Evolutionary conservation across 2,113 vertebrate species (phyloP).

Genomic region (Pteruthius melanotis): DNA sequence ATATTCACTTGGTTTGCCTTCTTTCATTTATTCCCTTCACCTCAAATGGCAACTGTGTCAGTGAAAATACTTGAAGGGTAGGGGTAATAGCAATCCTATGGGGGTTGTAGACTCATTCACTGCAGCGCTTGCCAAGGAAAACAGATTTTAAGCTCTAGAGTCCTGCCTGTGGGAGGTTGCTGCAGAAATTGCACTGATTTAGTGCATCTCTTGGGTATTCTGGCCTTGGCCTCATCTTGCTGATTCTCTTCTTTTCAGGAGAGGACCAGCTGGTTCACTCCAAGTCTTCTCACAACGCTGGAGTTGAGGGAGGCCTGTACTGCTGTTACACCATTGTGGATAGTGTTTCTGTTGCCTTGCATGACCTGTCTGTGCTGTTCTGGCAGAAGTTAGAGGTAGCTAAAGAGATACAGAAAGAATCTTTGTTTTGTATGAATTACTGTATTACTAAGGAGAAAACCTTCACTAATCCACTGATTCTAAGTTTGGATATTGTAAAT

Average conservation of each 20-base stretch:
- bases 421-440: not conserved
- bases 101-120: not conserved
- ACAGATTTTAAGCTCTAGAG: conserved; percentile 59
- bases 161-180: conserved; percentile 45
- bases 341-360: conserved; percentile 30
- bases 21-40: not conserved
- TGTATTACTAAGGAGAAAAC: not conserved
- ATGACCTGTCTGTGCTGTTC: conserved; percentile 1
- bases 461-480: not conserved
- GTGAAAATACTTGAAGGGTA: conserved; percentile 1
- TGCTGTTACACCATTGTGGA: not conserved
- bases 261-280: conserved; percentile 41
- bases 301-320: not conserved
- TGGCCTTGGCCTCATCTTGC: conserved; percentile 7
- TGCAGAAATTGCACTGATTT: conserved; percentile 41
- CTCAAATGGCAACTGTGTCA: not conserved
- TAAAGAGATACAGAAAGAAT: not conserved
- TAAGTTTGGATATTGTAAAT: not conserved
- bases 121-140: conserved; percentile 38
- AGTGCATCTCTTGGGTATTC: conserved; percentile 37
- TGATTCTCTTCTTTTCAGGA: conserved; percentile 28
- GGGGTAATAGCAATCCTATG: not conserved
- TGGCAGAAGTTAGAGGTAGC: not conserved
- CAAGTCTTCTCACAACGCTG: not conserved
- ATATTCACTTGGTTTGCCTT: not conserved